phyloP scores from a whole-genome alignment of 2,797 vertebrate genomes.

The Arrhamphus sclerolepis region DNA sequence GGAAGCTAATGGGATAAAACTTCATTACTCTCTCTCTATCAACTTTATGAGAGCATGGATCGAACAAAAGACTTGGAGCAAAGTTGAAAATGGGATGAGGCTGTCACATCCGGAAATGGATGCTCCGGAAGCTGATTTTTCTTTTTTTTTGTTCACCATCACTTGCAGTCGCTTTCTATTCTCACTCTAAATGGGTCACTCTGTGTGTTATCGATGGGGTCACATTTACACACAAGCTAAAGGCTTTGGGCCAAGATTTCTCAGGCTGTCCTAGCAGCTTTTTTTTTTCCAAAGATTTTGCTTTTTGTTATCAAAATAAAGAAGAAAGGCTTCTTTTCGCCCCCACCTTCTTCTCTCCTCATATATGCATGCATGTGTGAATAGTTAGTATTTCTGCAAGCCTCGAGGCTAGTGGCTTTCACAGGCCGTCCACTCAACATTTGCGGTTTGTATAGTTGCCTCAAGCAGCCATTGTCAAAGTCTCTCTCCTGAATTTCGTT shows the following conservation, averaged over 20 bases:
- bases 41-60: constrained; percentile 63
- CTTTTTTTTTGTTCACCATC: constrained; percentile 31
- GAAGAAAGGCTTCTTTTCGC: constrained; percentile 35
- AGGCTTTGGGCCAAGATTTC: constrained; percentile 60
- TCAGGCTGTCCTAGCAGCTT: constrained; percentile 34
- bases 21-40: constrained; percentile 68
- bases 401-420: constrained; percentile 66
- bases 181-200: too few species aligned
- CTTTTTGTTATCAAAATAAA: constrained; percentile 64
- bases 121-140: constrained; percentile 29
- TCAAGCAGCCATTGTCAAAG: constrained; percentile 70
- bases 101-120: constrained; percentile 36
- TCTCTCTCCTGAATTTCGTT: constrained; percentile 71
- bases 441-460: constrained; percentile 72
- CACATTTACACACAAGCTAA: constrained; percentile 49
- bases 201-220: constrained; percentile 29
- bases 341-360: constrained; percentile 10
- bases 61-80: constrained; percentile 52
- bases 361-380: constrained; percentile 41
- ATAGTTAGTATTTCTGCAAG: constrained; percentile 63
- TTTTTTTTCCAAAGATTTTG: neutral
- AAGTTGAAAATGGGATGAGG: constrained; percentile 52
- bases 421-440: constrained; percentile 65
- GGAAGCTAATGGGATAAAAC: constrained; percentile 66
- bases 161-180: constrained; percentile 20